Conservation (phyloP, 2,113 vertebrate species). For the Coptodon bakossiorum region DNA sequence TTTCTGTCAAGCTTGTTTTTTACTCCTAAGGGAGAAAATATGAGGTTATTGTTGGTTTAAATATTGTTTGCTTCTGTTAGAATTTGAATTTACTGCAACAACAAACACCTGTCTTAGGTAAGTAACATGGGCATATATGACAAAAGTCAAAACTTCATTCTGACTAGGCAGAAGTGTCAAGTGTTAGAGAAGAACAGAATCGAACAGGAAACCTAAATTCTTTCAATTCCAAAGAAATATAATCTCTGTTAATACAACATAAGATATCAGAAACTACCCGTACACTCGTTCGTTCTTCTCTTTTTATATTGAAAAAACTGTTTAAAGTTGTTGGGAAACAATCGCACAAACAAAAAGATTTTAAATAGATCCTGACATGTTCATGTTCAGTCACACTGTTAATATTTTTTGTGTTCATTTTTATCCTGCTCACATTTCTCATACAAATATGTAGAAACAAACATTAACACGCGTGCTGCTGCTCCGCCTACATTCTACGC, state of each 20-base stretch:
- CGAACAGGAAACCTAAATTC: not conserved
- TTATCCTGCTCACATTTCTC: not conserved
- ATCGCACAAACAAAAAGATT: not conserved
- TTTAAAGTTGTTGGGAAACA: not conserved
- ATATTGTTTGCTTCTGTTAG: too few relatives aligned
- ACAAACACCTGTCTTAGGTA: too few relatives aligned
- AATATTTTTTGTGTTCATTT: not conserved
- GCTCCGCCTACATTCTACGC: not conserved
- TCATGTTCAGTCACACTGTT: not conserved
- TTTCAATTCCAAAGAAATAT: not conserved
- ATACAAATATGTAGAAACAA: not conserved
- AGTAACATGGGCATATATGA: not conserved
- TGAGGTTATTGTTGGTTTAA: too few relatives aligned
- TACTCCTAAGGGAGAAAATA: too few relatives aligned
- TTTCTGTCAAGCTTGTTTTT: too few relatives aligned
- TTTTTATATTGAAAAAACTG: not conserved
- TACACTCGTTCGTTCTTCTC: not conserved
- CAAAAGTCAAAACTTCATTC: not conserved
- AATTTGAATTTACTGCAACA: too few relatives aligned
- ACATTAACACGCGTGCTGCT: not conserved
- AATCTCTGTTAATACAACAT: not conserved
- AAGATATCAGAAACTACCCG: not conserved
- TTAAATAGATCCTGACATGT: not conserved
- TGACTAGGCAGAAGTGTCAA: not conserved
- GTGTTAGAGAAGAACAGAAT: not conserved